Percentiles rank a stretch among this genome's conserved stretches.
phyloP scores from a whole-genome alignment of 2,797 vertebrate species.

The Rhabdophis nuchalis region DNA sequence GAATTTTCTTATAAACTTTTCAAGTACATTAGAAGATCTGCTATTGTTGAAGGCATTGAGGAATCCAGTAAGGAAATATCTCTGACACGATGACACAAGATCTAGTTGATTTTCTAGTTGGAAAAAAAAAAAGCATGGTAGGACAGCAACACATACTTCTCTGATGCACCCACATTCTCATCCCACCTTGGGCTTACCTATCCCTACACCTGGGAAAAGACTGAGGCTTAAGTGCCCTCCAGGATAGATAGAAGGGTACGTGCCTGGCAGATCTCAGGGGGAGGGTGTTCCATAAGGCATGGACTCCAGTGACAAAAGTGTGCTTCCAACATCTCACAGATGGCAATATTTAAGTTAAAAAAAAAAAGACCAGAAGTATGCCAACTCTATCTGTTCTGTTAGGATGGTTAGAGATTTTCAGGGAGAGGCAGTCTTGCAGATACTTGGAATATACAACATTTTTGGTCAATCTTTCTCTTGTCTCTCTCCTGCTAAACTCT shows the following conservation, averaged over 20 bases:
- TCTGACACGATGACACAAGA: not conserved
- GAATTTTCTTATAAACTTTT: not conserved
- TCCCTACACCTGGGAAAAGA: not conserved
- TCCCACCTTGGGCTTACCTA: not conserved
- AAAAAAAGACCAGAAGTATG: not conserved
- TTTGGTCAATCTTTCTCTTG: not conserved
- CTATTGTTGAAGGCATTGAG: not conserved
- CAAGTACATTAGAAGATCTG: not conserved
- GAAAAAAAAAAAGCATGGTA: not conserved
- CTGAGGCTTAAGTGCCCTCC: not conserved
- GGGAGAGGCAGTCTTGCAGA: not conserved
- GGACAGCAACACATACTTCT: not conserved
- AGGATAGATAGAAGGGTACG: not conserved
- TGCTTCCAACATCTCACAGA: not conserved
- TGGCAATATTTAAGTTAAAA: not conserved
- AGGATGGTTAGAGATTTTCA: not conserved
- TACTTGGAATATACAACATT: not conserved
- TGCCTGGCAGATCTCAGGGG: not conserved
- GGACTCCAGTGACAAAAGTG: not conserved
- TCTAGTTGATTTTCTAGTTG: not conserved
- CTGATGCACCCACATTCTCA: not conserved
- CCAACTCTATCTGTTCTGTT: not conserved
- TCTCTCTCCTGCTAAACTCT: not conserved
- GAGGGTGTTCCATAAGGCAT: not conserved
- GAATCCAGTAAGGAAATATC: not conserved